A percentile compares a stretch with the other conserved stretches of the same genome.
phyloP scores from a whole-genome alignment of 2,888 invertebrate species.

The Schizaphis graminum region DNA sequence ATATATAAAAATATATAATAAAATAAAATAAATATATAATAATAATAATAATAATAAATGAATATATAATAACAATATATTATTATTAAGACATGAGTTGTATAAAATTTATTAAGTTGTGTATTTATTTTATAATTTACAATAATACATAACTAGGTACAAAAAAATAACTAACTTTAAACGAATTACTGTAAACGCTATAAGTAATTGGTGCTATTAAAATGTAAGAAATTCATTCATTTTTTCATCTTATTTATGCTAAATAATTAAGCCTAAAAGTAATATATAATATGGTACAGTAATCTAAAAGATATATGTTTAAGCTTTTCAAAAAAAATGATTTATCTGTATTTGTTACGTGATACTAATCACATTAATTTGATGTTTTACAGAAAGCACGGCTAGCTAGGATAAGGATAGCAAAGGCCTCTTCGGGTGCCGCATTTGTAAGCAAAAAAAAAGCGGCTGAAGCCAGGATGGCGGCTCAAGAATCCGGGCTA shows the following conservation, averaged over 20 bases:
- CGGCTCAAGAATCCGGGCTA: constrained; percentile 92
- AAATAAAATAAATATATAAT: too few relatives aligned
- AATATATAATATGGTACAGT: neutral
- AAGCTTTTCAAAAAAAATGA: neutral
- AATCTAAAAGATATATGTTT: neutral
- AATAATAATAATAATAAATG: too few relatives aligned
- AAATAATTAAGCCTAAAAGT: neutral
- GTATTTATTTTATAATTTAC: neutral
- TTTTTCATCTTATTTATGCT: neutral
- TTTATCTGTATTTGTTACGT: neutral
- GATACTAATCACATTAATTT: neutral
- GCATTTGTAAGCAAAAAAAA: constrained; percentile 99
- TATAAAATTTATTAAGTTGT: neutral
- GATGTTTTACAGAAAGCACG: constrained; percentile 92
- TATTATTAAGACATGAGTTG: neutral
- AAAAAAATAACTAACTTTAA: neutral
- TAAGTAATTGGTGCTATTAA: neutral
- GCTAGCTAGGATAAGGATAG: constrained; percentile 96
- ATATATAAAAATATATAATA: too few relatives aligned
- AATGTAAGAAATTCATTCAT: neutral
- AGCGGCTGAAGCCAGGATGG: constrained; percentile 94
- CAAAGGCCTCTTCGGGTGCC: constrained; percentile 98
- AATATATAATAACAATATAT: too few relatives aligned
- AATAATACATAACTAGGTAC: neutral
- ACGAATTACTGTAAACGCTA: neutral